Evolutionary conservation across 1,140 invertebrate genomes (phyloP).

Genomic region (Zaprionus tsacasi): DNA sequence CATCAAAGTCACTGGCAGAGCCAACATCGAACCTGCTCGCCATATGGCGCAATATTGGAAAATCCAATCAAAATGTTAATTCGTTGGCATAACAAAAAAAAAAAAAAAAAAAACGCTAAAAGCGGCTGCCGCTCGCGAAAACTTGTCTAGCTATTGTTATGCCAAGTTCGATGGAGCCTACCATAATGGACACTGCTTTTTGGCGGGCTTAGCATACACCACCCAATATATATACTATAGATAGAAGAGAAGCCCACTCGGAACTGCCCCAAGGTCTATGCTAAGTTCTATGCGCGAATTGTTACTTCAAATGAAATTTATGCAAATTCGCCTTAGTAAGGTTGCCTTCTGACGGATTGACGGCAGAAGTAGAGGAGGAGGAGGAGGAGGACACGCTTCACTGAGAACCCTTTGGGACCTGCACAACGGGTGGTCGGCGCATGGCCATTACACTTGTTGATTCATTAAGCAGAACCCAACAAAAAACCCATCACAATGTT

Average conservation of each 20-base stretch:
- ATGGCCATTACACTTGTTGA: constrained; percentile 66
- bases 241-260: no score
- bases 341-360: background rate
- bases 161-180: constrained; percentile 36
- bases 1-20: constrained; percentile 21
- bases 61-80: constrained; percentile 83
- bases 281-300: constrained; percentile 28
- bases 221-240: background rate
- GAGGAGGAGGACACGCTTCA: background rate
- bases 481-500: constrained; percentile 35
- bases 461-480: constrained; percentile 53
- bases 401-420: constrained; percentile 27
- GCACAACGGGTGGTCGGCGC: constrained; percentile 2
- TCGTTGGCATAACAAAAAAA: constrained; percentile 46
- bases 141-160: constrained; percentile 46
- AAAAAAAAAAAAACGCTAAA: constrained; percentile 26
- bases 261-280: background rate
- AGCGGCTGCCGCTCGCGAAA: constrained; percentile 26
- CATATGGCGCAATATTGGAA: constrained; percentile 81
- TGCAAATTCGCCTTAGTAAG: constrained; percentile 34
- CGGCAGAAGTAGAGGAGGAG: background rate
- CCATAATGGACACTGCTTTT: constrained; percentile 14
- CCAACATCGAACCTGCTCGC: constrained; percentile 35
- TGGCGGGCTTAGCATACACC: background rate
- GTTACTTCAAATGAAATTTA: constrained; percentile 45